Evolutionary conservation across 2,113 vertebrate genomes (phyloP), one percentile per base, ranked within the genome.

Genomic region (Spheniscus mendiculus): DNA sequence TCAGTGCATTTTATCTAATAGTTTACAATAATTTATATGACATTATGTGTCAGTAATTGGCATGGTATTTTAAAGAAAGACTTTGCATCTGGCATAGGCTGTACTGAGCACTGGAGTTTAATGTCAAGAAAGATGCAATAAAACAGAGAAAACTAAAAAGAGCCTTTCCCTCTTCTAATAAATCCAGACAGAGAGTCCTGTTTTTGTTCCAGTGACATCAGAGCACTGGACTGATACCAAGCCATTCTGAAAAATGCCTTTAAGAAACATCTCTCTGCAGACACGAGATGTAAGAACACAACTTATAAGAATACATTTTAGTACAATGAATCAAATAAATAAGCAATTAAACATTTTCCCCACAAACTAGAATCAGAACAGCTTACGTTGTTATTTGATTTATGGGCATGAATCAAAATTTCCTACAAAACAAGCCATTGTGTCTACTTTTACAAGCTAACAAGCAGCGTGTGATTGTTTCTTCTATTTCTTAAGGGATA

Each of bases 191-290:
- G 58, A 74, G 72, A 88, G 74, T 53, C 55, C 76, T 95, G 95
- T 73, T 96, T 97, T 88, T 94, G 50, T 92, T 95, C 92, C 85
- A 94, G 59, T 97, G 95, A 95, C 95, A 97, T 96, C 92, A 97
- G 89, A 95, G 36, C 55, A 82, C 91, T 97, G 95, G 95, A 90
- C 49, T 0, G 0, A 53, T 40, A 94, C 96, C 95, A 97, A 95
- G 69, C 45, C 17, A 82, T 92, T 89, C 86, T 82, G 65, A 89
- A 95, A 96, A 86, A 89, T 11, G 4, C 36, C 85, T 91, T 63
- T 50, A 89, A 92, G 88, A 95, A 95, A 87, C 72, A 47, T 84
- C 52, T 87, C 32, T 81, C 81, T 73, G 45, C 61, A 82, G 52
- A 72, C 65, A 63, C 4, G 12, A 81, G 56, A 86, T 87, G 58